Conservation (phyloP, 2,888 invertebrate species). For the Leptodirus hochenwartii region DNA sequence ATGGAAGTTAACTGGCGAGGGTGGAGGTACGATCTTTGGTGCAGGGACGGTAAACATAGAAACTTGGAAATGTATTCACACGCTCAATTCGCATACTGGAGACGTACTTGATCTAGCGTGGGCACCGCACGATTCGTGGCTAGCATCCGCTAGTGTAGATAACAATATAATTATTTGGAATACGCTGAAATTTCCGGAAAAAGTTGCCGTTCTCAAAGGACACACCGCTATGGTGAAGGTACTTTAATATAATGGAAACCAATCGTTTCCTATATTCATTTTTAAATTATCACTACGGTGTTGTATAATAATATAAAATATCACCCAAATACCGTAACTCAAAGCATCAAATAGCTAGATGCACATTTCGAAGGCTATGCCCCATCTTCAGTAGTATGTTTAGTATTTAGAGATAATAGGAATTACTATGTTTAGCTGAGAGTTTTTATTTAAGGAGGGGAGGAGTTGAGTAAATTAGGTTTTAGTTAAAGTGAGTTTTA, state of each 20-base stretch:
- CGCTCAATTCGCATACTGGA: constrained; percentile 76
- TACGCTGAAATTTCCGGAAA: constrained; percentile 70
- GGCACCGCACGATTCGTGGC: constrained; percentile 86
- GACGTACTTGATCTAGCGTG: constrained; percentile 93
- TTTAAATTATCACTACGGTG: too few species aligned
- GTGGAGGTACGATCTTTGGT: constrained; percentile 35
- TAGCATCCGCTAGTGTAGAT: constrained; percentile 95
- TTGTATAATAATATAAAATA: too few species aligned
- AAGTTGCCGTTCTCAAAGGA: constrained; percentile 69
- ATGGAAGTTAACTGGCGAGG: constrained; percentile 55
- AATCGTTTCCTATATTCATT: too few species aligned
- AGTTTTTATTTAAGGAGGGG: too few species aligned
- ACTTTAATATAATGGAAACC: constrained; percentile 6
- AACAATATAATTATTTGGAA: constrained; percentile 98
- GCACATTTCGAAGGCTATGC: too few species aligned
- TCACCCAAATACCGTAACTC: too few species aligned
- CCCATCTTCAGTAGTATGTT: too few species aligned
- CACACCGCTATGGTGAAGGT: constrained; percentile 83
- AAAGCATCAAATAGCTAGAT: too few species aligned
- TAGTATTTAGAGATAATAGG: too few species aligned
- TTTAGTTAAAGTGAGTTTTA: too few species aligned
- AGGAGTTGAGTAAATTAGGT: too few species aligned
- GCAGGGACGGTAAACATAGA: constrained; percentile 70
- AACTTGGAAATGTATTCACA: constrained; percentile 80
- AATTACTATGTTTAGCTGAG: too few species aligned